A percentile compares a stretch with the other conserved stretches of the same genome.
phyloP scores from a whole-genome alignment of 2,113 vertebrate genomes.

The Ranitomeya variabilis region DNA sequence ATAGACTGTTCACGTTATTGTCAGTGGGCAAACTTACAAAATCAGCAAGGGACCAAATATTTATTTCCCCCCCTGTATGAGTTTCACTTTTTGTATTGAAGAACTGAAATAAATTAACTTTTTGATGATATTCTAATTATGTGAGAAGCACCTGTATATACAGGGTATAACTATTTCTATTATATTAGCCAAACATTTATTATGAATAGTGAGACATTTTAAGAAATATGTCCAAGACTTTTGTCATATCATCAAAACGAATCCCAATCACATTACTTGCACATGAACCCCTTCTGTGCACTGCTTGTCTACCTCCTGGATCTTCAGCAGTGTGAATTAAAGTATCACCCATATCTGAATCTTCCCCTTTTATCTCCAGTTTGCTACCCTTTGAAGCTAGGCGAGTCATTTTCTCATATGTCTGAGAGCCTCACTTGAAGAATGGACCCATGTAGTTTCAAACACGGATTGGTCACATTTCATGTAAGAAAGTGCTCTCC shows the following conservation, averaged over 20 bases:
- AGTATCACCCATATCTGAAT: conserved; percentile 10
- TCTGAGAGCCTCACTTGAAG: conserved; percentile 22
- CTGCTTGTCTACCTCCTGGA: not conserved
- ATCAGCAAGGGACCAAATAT: no score
- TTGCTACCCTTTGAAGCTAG: conserved; percentile 39
- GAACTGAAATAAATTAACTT: no score
- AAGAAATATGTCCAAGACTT: not conserved
- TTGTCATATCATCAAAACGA: not conserved
- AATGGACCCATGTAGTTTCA: conserved; percentile 56
- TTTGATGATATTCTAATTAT: no score
- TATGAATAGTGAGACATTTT: not conserved
- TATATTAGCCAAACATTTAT: no score
- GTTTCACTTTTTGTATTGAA: no score
- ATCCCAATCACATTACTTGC: not conserved
- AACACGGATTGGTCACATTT: conserved; percentile 49
- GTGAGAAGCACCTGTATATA: no score
- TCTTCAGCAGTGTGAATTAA: not conserved
- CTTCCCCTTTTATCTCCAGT: not conserved
- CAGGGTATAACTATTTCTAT: no score
- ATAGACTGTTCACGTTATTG: no score
- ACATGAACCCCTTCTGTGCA: not conserved
- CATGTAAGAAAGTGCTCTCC: conserved; percentile 18
- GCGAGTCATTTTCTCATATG: conserved; percentile 25
- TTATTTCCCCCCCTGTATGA: no score
- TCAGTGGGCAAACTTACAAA: no score